Conservation (phyloP, 2,113 vertebrate genomes). For the Rhineura floridana region DNA sequence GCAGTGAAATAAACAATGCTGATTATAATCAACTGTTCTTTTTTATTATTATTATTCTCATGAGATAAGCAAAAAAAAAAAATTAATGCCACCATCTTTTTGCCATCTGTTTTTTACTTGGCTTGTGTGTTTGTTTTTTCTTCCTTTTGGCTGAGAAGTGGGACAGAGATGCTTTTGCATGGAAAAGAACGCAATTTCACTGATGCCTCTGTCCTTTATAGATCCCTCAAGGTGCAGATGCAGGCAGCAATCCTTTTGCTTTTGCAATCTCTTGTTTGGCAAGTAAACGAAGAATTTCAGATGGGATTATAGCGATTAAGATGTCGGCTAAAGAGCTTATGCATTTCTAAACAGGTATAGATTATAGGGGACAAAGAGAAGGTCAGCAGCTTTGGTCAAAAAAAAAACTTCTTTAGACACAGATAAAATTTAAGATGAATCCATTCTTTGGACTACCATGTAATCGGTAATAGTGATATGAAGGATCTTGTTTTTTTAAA, state of each 20-base stretch:
- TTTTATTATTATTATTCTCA: slow-evolving; percentile 65
- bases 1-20: slow-evolving; percentile 89
- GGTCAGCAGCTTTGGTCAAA: neutral
- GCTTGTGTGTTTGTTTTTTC: slow-evolving; percentile 62
- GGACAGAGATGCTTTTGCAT: slow-evolving; percentile 11
- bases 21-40: slow-evolving; percentile 85
- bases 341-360: slow-evolving; percentile 36
- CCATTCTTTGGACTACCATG: neutral
- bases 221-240: slow-evolving; percentile 70
- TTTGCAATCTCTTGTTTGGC: slow-evolving; percentile 77
- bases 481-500: neutral
- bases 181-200: neutral
- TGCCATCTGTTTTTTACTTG: slow-evolving; percentile 82
- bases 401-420: slow-evolving; percentile 30
- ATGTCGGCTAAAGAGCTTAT: slow-evolving; percentile 67
- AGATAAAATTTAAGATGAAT: slow-evolving; percentile 3
- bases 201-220: slow-evolving; percentile 60
- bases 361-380: neutral
- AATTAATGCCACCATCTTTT: slow-evolving; percentile 42
- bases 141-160: slow-evolving; percentile 6
- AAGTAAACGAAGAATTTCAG: slow-evolving; percentile 79
- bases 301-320: slow-evolving; percentile 79
- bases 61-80: slow-evolving; percentile 45
- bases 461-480: slow-evolving; percentile 15
- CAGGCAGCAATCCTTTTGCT: slow-evolving; percentile 63